Evolutionary conservation across 2,888 invertebrate genomes (phyloP).

Genomic region (Neocrepidodera transversa): DNA sequence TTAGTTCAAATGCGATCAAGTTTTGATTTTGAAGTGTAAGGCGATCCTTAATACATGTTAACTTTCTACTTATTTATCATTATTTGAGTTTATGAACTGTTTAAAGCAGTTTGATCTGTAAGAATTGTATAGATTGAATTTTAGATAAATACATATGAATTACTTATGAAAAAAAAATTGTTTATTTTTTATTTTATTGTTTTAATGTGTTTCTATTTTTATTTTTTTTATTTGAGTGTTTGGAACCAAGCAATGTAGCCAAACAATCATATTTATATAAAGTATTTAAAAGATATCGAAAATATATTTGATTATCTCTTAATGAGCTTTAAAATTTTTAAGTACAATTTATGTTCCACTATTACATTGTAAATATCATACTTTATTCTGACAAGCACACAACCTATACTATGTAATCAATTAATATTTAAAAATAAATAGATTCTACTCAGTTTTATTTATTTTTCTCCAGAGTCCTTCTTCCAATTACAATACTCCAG

Average conservation of each 20-base stretch:
- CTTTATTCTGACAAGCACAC: slow-evolving; percentile 61
- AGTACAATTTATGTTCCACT: slow-evolving; percentile 60
- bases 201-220: slow-evolving; percentile 36
- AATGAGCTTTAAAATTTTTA: slow-evolving; percentile 58
- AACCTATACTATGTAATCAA: slow-evolving; percentile 63
- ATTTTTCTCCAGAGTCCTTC: slow-evolving; percentile 17
- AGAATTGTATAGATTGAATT: slow-evolving; percentile 55
- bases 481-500: too few relatives aligned
- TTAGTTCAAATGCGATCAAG: not conserved
- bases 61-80: not conserved
- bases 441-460: slow-evolving; percentile 55
- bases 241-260: slow-evolving; percentile 36
- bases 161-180: slow-evolving; percentile 40
- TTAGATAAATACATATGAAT: slow-evolving; percentile 50
- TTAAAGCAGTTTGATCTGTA: slow-evolving; percentile 55
- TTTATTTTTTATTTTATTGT: slow-evolving; percentile 43
- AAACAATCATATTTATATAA: slow-evolving; percentile 41
- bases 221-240: slow-evolving; percentile 38
- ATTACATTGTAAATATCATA: slow-evolving; percentile 62
- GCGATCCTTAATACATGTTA: not conserved
- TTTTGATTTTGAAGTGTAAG: not conserved
- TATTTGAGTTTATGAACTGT: slow-evolving; percentile 39
- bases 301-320: slow-evolving; percentile 49
- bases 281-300: slow-evolving; percentile 41
- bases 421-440: slow-evolving; percentile 62